Base-by-base conservation (phyloP, 2,113 vertebrate genomes). In the Ploceus nigricollis region DNA sequence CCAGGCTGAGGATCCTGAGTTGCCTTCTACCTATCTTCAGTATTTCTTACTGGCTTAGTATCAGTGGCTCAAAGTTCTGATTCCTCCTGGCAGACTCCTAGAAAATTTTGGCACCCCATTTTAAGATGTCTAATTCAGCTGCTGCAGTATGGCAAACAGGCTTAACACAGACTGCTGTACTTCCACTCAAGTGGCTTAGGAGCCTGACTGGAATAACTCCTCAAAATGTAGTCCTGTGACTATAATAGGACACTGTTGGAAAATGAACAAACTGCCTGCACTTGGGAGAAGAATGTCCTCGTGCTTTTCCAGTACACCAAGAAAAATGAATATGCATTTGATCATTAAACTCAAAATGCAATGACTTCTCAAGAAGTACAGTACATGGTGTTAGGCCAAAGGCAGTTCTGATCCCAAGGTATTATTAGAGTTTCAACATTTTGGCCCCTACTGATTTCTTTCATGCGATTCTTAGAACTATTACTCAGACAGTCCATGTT, bases 371-470 rank as follows among this genome's bases (percentile, higher is more conserved):
- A 81, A 91, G 75, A 73, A 76, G 79, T 60, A 75, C 20, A 71
- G 77, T 66, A 84, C 44, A 45, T 54, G 21, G 14, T 78, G 50
- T 78, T 63, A 91, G 70, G 61, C 87, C 87, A 90, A 95, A 79
- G 53, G 30, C 42, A 78, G 24, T 87, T 87, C 82, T 87, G 65
- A 93, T 76, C 57, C 58, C 40, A 85, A 93, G 53, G 47, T 89
- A 89, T 90, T 85, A 94, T 82, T 91, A 68, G 93, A 82, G 37
- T 94, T 95, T 91, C 65, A 85, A 79, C 78, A 76, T 91, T 91
- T 89, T 87, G 84, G 73, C 75, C 70, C 56, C 61, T 63, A 79
- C 70, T 1, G 0, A 56, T 85, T 90, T 91, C 30, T 94, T 95
- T 87, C 48, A 75, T 93, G 24, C 0, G 0, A 31, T 97, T 95